Base-by-base conservation (phyloP, 2,113 vertebrate species). In the Acrocephalus kingi region DNA sequence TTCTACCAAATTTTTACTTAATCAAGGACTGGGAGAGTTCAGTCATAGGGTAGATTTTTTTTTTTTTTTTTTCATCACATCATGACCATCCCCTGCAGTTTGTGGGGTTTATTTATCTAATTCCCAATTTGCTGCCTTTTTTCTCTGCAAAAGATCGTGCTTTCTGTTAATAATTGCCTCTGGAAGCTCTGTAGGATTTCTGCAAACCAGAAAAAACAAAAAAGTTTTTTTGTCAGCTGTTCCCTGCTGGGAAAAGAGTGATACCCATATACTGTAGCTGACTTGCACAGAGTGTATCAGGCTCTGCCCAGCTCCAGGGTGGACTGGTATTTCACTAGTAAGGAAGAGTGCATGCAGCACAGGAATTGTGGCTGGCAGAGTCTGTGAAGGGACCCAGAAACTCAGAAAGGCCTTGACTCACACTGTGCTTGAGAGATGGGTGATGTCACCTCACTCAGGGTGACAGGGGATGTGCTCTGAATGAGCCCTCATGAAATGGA, bases 81-180 rank as follows among this genome's bases (percentile, higher is more conserved):
- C 1, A 4, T n/a, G 24, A 35, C 14, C 5, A 16, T 6, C 2
- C 2, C 2, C 7, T 15, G 1, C 2, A 11, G 3, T 54, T 41
- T 58, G 7, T 52, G 10, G 10, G 6, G 1, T 61, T 84, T 43
- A 13, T 58, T 85, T 41, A 49, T 43, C 67, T 25, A 30, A 13
- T 43, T 51, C 43, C 0, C 2, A 30, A 5, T 11, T 63, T 69
- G 1, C 4, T 59, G 52, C 6, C 7, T 7, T 43, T 48, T 49
- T 39, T 37, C 37, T 3, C 4, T 8, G 1, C 2, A 2, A n/a
- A 46, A 52, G 59, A 3, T 0, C 3, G 18, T 24, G 0, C 25
- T 33, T 84, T 63, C 11, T 58, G 6, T 49, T 66, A 24, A 5
- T 8, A 61, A 13, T 33, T 68, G 22, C 7, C 11, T 48, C 37